Conservation (phyloP, 1,140 invertebrate genomes). For the Sinonovacula constricta region DNA sequence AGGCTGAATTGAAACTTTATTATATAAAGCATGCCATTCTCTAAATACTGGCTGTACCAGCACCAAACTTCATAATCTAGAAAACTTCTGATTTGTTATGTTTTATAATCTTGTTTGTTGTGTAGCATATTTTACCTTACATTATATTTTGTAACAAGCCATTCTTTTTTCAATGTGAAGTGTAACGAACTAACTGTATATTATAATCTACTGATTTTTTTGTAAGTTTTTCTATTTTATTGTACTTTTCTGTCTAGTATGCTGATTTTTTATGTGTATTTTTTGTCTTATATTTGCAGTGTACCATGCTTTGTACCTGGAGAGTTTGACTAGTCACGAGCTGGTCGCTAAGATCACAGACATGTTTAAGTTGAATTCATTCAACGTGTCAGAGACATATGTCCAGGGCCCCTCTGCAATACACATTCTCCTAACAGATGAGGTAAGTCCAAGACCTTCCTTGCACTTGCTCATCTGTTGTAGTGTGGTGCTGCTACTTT, state of each 20-base stretch:
- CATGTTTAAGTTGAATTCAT: conserved; percentile 81
- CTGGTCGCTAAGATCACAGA: conserved; percentile 84
- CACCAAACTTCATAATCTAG: too few species aligned
- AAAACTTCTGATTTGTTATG: too few species aligned
- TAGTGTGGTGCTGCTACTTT: too few species aligned
- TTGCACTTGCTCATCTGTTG: neutral
- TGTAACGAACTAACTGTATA: too few species aligned
- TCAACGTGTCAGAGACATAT: conserved; percentile 84
- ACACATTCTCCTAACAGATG: conserved; percentile 87
- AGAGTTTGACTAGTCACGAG: conserved; percentile 83
- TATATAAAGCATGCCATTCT: too few species aligned
- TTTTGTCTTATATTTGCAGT: conserved; percentile 79
- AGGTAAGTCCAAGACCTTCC: conserved; percentile 78
- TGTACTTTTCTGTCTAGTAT: neutral
- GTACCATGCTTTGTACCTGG: conserved; percentile 90
- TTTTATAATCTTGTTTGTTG: too few species aligned
- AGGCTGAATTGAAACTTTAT: too few species aligned
- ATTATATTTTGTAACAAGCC: too few species aligned
- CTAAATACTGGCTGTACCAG: too few species aligned
- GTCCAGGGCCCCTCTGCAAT: conserved; percentile 87
- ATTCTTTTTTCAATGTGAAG: too few species aligned
- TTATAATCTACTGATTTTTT: too few species aligned
- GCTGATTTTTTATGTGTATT: neutral
- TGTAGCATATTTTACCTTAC: too few species aligned
- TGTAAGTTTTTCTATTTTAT: neutral